Conservation (phyloP, 2,113 vertebrate species). For the Camelus bactrianus region DNA sequence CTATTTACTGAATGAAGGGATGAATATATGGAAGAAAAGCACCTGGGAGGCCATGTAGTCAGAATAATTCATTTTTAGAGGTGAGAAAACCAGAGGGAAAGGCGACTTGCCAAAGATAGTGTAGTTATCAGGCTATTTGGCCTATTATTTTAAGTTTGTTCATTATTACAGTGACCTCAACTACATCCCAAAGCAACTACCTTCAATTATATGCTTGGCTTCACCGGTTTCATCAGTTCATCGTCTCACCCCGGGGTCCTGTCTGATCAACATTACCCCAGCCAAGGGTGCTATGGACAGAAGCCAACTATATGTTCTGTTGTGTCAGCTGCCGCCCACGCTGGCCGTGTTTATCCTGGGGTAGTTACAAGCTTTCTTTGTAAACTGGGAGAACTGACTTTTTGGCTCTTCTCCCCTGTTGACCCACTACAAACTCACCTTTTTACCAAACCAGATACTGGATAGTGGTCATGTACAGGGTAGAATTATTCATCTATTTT, state of each 20-base stretch:
- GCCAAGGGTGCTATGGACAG: not conserved
- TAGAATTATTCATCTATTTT: not conserved
- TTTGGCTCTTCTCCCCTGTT: not conserved
- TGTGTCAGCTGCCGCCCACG: not conserved
- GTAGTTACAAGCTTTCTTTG: not conserved
- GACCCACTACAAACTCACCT: not conserved
- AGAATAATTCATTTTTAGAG: not conserved
- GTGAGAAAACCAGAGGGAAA: not conserved
- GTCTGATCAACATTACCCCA: not conserved
- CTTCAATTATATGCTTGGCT: conserved; percentile 24
- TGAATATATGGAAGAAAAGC: not conserved
- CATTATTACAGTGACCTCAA: not conserved
- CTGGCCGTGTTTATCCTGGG: not conserved
- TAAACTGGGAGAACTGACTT: not conserved
- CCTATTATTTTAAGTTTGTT: not conserved
- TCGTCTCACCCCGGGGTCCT: not conserved
- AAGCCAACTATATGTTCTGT: not conserved
- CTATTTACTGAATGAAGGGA: not conserved
- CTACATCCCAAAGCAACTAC: not conserved
- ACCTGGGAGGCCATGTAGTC: not conserved
- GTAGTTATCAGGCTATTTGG: not conserved
- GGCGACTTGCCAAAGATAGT: not conserved
- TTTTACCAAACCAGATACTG: not conserved
- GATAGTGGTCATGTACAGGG: not conserved
- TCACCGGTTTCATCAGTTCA: not conserved